Percentiles rank a stretch among this genome's conserved stretches.
These are phyloP conservation scores for Busseola fusca DNA, from an alignment of 2,888 invertebrate species.

Conservation along the genomic window DNA sequence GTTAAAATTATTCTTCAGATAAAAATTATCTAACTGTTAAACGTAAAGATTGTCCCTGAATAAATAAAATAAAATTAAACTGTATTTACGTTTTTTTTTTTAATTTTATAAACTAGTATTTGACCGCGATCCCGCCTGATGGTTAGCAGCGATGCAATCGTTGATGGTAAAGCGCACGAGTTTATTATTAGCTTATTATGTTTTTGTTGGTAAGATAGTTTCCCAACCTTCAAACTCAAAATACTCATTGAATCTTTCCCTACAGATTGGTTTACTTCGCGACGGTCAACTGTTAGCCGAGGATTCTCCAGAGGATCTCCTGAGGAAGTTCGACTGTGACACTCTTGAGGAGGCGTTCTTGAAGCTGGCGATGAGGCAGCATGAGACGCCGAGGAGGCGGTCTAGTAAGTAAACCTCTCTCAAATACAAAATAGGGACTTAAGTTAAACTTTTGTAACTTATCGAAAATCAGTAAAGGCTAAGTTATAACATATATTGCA, in stretches of 20 bases:
- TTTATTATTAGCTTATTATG: too few relatives aligned
- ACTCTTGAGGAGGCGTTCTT: constrained; percentile 97
- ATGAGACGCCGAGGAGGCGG: constrained; percentile 72
- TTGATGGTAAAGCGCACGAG: too few relatives aligned
- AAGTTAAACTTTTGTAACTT: too few relatives aligned
- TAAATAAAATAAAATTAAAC: too few relatives aligned
- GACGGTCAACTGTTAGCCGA: constrained; percentile 96
- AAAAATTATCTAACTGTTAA: too few relatives aligned
- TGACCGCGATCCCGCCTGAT: too few relatives aligned
- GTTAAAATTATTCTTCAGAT: too few relatives aligned
- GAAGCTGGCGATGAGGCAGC: constrained; percentile 91
- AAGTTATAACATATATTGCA: not conserved
- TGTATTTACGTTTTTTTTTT: too few relatives aligned
- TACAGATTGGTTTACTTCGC: constrained; percentile 96
- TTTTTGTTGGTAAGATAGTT: not conserved
- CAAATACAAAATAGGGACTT: not conserved
- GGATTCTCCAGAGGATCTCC: constrained; percentile 92
- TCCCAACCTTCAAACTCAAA: not conserved
- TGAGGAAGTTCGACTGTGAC: constrained; percentile 91
- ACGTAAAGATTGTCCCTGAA: too few relatives aligned
- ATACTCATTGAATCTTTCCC: not conserved
- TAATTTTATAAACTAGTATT: too few relatives aligned
- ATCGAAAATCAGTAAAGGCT: too few relatives aligned
- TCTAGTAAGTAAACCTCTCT: constrained; percentile 72
- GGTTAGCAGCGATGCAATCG: too few relatives aligned